A percentile compares a stretch with the other conserved stretches of the same genome.
These are phyloP conservation scores for Poecilia velifera DNA, from an alignment of 2,797 vertebrate species.

Conservation along the genomic window DNA sequence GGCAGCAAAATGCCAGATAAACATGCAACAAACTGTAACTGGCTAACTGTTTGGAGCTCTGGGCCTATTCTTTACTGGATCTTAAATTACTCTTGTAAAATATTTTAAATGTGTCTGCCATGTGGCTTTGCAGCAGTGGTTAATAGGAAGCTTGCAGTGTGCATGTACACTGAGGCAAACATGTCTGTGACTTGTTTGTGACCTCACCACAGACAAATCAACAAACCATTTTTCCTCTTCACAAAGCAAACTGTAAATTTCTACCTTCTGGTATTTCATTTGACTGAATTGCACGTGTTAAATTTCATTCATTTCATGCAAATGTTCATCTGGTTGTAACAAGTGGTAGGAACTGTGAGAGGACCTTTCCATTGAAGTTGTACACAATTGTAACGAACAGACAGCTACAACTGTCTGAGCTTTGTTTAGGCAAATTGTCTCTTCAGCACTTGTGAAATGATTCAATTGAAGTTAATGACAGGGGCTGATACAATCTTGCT, in stretches of 20 bases:
- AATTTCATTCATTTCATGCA: slow-evolving; percentile 31
- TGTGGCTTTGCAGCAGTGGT: slow-evolving; percentile 60
- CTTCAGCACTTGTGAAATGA: slow-evolving; percentile 63
- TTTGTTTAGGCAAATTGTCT: slow-evolving; percentile 55
- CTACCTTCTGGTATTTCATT: slow-evolving; percentile 42
- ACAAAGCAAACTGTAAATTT: slow-evolving; percentile 42
- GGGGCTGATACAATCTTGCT: slow-evolving; percentile 38
- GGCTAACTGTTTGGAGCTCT: slow-evolving; percentile 51
- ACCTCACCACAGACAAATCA: slow-evolving; percentile 68
- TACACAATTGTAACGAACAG: not conserved
- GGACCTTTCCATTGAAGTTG: not conserved
- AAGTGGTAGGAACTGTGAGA: not conserved
- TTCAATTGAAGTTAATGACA: slow-evolving; percentile 69
- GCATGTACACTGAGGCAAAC: slow-evolving; percentile 49
- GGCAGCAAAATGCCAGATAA: not conserved
- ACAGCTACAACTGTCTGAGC: not conserved
- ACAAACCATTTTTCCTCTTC: slow-evolving; percentile 50
- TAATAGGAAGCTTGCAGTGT: slow-evolving; percentile 35
- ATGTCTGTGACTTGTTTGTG: slow-evolving; percentile 73
- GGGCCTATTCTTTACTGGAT: slow-evolving; percentile 52
- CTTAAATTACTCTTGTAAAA: slow-evolving; percentile 71
- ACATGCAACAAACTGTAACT: slow-evolving; percentile 28
- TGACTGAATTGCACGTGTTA: slow-evolving; percentile 31
- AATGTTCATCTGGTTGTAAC: slow-evolving; percentile 3
- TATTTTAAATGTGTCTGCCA: slow-evolving; percentile 67